A percentile compares a stretch with the other conserved stretches of the same genome.
Evolutionary conservation across 2,888 invertebrate genomes (phyloP).

Genomic region (Danaus chrysippus): DNA sequence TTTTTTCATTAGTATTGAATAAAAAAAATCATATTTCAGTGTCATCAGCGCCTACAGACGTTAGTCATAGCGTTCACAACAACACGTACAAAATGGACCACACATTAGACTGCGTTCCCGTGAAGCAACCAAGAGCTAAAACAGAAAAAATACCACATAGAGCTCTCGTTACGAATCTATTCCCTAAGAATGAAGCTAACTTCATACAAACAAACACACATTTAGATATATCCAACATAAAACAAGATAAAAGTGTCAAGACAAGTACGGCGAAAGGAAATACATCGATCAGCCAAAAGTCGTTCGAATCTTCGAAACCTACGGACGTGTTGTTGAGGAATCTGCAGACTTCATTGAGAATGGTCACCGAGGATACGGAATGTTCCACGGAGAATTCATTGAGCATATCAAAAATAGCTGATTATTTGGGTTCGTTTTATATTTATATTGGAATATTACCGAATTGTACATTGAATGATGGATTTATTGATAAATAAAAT

Average conservation of each 20-base stretch:
- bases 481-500: no score
- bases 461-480: no score
- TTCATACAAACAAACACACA: conserved; percentile 14
- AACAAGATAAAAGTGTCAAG: conserved; percentile 12
- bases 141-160: conserved; percentile 32
- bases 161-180: conserved; percentile 15
- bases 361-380: conserved; percentile 53
- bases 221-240: conserved; percentile 15
- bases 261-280: conserved; percentile 20
- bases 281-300: conserved; percentile 32
- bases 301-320: conserved; percentile 38
- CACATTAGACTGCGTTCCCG: conserved; percentile 60
- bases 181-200: conserved; percentile 10
- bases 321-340: conserved; percentile 53
- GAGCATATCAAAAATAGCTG: conserved; percentile 67
- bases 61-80: conserved; percentile 36
- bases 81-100: conserved; percentile 49
- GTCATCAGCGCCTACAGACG: conserved; percentile 37
- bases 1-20: no score
- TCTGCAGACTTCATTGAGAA: conserved; percentile 45
- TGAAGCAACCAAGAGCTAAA: conserved; percentile 52
- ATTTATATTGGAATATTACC: no score
- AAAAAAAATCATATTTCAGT: conserved; percentile 35
- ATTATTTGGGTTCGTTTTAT: conserved; percentile 53
- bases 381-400: conserved; percentile 58